phyloP scores from a whole-genome alignment of 2,888 invertebrate species.

The Azorinus chamasolen region DNA sequence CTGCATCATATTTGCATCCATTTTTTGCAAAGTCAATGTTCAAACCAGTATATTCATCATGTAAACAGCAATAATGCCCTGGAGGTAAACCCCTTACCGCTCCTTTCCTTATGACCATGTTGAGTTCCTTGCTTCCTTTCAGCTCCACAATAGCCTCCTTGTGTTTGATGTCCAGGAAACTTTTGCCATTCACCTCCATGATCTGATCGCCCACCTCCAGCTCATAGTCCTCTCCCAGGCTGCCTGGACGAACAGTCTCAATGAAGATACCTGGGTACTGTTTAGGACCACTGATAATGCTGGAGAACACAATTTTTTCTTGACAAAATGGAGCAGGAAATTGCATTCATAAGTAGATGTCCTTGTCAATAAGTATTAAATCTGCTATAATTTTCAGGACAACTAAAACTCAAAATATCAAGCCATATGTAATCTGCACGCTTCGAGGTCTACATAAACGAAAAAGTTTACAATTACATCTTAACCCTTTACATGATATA shows the following conservation, averaged over 20 bases:
- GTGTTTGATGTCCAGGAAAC: constrained; percentile 91
- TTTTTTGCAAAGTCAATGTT: no score
- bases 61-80: no score
- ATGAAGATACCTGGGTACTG: constrained; percentile 96
- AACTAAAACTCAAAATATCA: no score
- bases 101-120: constrained; percentile 92
- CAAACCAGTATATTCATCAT: no score
- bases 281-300: constrained; percentile 90
- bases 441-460: no score
- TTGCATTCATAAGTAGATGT: no score
- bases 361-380: no score
- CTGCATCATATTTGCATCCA: no score
- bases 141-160: constrained; percentile 94
- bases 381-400: no score
- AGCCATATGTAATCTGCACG: background rate
- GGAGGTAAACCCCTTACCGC: constrained; percentile 88
- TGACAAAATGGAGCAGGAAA: background rate
- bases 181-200: constrained; percentile 93
- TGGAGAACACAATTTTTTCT: constrained; percentile 63
- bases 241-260: constrained; percentile 95
- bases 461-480: no score
- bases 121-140: constrained; percentile 92
- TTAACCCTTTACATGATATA: no score
- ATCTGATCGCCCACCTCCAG: constrained; percentile 96
- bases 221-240: constrained; percentile 95